These are phyloP conservation scores for Mustela nigripes DNA, from an alignment of 2,113 vertebrate species.

Conservation along the genomic window DNA sequence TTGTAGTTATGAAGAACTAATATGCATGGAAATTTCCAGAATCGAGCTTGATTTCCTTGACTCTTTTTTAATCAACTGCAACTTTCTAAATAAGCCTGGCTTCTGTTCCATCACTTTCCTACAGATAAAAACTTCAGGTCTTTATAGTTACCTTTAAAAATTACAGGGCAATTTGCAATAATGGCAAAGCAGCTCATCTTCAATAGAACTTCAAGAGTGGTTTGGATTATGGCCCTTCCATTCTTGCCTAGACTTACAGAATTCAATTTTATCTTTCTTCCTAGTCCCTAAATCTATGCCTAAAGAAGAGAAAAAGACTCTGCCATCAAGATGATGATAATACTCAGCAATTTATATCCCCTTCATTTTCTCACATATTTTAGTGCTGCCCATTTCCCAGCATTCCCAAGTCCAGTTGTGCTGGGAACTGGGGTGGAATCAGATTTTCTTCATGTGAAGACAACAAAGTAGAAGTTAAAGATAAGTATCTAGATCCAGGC, in stretches of 20 bases:
- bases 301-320: background rate
- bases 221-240: constrained; percentile 30
- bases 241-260: background rate
- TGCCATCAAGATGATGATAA: constrained; percentile 43
- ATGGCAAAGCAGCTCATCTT: constrained; percentile 28
- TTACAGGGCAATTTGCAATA: constrained; percentile 69
- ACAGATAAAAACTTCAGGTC: constrained; percentile 66
- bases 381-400: background rate
- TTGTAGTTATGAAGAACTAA: constrained; percentile 63
- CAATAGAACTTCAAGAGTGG: background rate
- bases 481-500: background rate
- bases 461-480: constrained; percentile 17
- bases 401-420: background rate
- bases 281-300: background rate
- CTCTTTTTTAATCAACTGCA: constrained; percentile 67
- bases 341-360: constrained; percentile 35
- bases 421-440: background rate
- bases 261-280: constrained; percentile 54
- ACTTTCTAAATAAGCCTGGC: constrained; percentile 62
- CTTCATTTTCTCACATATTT: background rate
- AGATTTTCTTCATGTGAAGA: background rate
- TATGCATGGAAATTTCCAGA: constrained; percentile 34
- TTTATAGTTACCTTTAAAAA: constrained; percentile 73
- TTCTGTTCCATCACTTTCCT: constrained; percentile 58
- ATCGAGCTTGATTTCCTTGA: constrained; percentile 61